Evolutionary conservation across 2,113 vertebrate genomes (phyloP), one percentile per base, ranked within the genome.

Genomic region (Reinhardtius hippoglossoides): DNA sequence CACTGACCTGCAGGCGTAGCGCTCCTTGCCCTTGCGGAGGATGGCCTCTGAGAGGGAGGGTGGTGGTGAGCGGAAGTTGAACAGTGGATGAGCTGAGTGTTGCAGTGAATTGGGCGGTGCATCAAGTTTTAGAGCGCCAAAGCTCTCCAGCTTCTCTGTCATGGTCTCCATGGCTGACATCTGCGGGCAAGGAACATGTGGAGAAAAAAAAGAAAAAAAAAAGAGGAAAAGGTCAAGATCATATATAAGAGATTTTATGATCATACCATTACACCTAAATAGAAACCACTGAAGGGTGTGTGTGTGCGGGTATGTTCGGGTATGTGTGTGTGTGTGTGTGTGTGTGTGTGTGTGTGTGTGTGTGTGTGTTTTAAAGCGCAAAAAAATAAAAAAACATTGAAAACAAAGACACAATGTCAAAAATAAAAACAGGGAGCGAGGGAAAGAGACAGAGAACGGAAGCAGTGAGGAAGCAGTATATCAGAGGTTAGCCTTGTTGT

Each of bases 81-180:
- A 99, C 18, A 98, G 96, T 69, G 98, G 97, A 67, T 98, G 98
- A 10, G 97, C 93, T 44, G 97, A 95, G 89, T 97, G 96, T 90
- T 97, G 98, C 92, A 98, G 95, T 60, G 97, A 94, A 4, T 94
- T 93, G 76, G 96, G 93, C 0, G 95, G 92, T 0, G 93, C 82
- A 71, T 99, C 97, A 2, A 97, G 94, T 89, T 99, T 99, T 91
- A 99, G 90, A 88, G 97, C 95, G 0, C 96, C 95, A 62, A 97
- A 99, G 85, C 95, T 97, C 92, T 99, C 98, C 92, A 99, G 94
- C 85, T 99, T 99, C 92, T 99, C 98, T 0, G 98, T 98, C 98
- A 99, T 99, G 12, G 95, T 99, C 91, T 99, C 97, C 66, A 99
- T 99, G 81, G 98, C 98, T 16, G 98, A 97, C 97, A 99, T 97